A percentile compares a stretch with the other conserved stretches of the same genome.
phyloP scores from a whole-genome alignment of 2,888 invertebrate species.

The Timema cristinae region DNA sequence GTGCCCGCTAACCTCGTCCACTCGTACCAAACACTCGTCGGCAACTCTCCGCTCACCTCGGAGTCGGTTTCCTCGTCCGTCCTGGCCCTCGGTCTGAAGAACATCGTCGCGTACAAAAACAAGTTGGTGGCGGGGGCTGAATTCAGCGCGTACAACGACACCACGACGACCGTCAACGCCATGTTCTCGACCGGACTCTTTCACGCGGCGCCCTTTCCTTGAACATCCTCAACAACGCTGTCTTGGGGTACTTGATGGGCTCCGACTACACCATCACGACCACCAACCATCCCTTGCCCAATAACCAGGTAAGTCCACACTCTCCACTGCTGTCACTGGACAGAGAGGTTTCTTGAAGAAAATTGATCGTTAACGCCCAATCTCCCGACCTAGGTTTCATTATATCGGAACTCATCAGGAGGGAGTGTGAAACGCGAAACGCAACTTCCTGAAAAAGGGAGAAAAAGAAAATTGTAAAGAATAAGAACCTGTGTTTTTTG shows the following conservation, averaged over 20 bases:
- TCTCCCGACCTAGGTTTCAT: too few species aligned
- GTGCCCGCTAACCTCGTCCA: not conserved
- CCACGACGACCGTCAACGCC: constrained; percentile 39
- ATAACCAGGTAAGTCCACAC: constrained; percentile 10
- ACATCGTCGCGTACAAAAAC: constrained; percentile 47
- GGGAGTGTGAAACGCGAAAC: too few species aligned
- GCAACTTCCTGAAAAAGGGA: too few species aligned
- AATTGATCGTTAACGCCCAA: too few species aligned
- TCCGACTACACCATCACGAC: constrained; percentile 41
- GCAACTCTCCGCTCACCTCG: not conserved
- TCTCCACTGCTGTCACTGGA: too few species aligned
- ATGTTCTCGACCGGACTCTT: constrained; percentile 49
- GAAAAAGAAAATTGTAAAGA: too few species aligned
- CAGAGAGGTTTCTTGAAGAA: too few species aligned
- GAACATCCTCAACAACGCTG: constrained; percentile 49
- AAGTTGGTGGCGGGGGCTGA: constrained; percentile 51
- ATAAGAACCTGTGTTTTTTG: too few species aligned
- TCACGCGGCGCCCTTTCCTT: constrained; percentile 52
- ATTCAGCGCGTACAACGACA: constrained; percentile 39
- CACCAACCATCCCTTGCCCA: constrained; percentile 39
- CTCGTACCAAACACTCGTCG: not conserved
- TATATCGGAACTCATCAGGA: too few species aligned
- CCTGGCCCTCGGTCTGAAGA: constrained; percentile 40
- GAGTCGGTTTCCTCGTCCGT: constrained; percentile 44
- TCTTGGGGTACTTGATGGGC: constrained; percentile 43